Evolutionary conservation across 2,888 invertebrate genomes (phyloP).

Genomic region (Catocala fraxini): DNA sequence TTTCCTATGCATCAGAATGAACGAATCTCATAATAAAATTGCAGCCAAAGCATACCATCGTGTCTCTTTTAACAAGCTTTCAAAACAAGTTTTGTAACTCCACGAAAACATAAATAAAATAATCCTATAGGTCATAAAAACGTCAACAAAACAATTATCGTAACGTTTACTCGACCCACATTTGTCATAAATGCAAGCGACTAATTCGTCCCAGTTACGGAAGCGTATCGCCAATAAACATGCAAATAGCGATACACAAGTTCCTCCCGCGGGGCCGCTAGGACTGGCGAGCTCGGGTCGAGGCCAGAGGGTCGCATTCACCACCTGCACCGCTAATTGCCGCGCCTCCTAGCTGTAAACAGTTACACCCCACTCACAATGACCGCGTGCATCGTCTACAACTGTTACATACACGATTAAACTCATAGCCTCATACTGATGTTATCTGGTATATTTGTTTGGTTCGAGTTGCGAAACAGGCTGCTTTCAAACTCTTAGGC

Average conservation of each 20-base stretch:
- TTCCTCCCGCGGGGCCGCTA: conserved; percentile 42
- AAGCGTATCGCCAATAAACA: conserved; percentile 71
- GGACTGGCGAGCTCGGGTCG: conserved; percentile 22
- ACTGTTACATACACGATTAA: conserved; percentile 12
- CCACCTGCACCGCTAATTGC: conserved; percentile 84
- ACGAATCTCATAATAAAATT: too few species aligned
- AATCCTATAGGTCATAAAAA: conserved; percentile 4
- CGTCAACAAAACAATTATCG: conserved; percentile 8
- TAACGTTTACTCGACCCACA: conserved; percentile 5
- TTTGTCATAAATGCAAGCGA: conserved; percentile 12
- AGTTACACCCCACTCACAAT: conserved; percentile 74
- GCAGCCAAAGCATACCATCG: too few species aligned
- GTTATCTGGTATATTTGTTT: conserved; percentile 4
- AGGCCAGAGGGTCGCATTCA: conserved; percentile 81
- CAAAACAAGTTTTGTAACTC: background rate
- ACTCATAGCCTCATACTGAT: background rate
- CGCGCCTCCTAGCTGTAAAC: conserved; percentile 78
- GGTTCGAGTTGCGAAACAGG: background rate
- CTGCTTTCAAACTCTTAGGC: too few species aligned
- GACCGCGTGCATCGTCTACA: conserved; percentile 63
- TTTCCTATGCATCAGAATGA: too few species aligned
- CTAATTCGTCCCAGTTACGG: conserved; percentile 62
- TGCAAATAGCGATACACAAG: conserved; percentile 68
- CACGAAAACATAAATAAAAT: background rate
- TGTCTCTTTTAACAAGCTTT: conserved; percentile 32